phyloP scores from a whole-genome alignment of 2,113 vertebrate genomes.

The Bubo scandiacus region DNA sequence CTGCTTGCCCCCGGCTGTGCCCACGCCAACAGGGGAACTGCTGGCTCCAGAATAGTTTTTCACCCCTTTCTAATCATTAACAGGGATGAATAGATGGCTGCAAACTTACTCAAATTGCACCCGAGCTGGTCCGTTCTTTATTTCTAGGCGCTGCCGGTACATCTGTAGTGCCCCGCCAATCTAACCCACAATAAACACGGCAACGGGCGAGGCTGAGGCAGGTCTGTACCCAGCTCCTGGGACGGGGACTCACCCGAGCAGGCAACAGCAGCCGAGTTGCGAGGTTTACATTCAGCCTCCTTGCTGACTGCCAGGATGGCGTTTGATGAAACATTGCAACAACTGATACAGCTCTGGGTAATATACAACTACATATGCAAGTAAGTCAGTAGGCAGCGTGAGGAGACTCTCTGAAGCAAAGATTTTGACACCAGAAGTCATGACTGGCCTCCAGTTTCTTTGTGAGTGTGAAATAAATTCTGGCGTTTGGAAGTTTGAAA shows the following conservation, averaged over 20 bases:
- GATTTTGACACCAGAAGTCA: background rate
- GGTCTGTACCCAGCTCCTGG: background rate
- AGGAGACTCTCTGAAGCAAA: background rate
- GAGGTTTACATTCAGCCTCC: background rate
- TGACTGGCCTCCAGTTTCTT: background rate
- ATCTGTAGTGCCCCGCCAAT: background rate
- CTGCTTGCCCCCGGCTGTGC: slow-evolving; percentile 66
- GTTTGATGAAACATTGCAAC: background rate
- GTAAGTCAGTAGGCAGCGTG: background rate
- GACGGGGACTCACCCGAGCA: background rate
- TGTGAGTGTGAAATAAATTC: background rate
- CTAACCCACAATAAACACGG: background rate
- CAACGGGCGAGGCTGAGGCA: background rate
- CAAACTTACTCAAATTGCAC: background rate
- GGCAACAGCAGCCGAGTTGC: background rate
- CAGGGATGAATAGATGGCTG: background rate
- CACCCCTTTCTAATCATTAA: slow-evolving; percentile 51
- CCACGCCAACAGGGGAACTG: slow-evolving; percentile 70
- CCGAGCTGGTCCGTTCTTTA: background rate
- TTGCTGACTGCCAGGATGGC: background rate
- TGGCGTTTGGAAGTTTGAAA: background rate
- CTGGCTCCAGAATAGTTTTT: slow-evolving; percentile 71
- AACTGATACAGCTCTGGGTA: background rate
- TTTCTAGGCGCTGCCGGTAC: background rate
- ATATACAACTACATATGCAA: background rate